Conservation (phyloP, 2,888 invertebrate species). For the Oligia strigilis region DNA sequence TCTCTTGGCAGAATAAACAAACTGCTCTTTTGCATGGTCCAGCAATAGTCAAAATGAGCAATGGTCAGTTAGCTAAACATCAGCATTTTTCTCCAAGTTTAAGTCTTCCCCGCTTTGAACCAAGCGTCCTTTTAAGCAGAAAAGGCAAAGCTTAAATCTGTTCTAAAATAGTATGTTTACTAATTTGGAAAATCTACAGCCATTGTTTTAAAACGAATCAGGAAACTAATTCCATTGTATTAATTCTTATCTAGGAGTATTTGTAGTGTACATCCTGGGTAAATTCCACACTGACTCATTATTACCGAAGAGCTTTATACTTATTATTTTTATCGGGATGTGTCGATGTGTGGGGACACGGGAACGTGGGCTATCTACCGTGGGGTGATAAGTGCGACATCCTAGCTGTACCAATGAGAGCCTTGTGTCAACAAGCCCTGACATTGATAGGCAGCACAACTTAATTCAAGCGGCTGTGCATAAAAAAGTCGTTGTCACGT, state of each 20-base stretch:
- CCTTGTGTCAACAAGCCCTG: constrained; percentile 72
- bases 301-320: constrained; percentile 39
- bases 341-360: constrained; percentile 65
- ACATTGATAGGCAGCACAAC: constrained; percentile 61
- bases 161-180: constrained; percentile 63
- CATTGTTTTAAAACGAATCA: constrained; percentile 67
- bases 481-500: not conserved
- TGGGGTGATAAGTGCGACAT: constrained; percentile 73
- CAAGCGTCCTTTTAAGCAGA: constrained; percentile 13
- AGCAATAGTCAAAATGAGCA: not conserved
- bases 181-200: constrained; percentile 67
- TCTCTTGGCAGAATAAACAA: constrained; percentile 19
- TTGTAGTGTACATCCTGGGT: constrained; percentile 63
- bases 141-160: constrained; percentile 50
- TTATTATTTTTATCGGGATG: constrained; percentile 69
- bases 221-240: constrained; percentile 65
- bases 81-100: constrained; percentile 6
- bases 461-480: constrained; percentile 6
- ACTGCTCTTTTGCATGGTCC: not conserved
- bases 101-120: constrained; percentile 11
- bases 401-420: constrained; percentile 75
- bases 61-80: constrained; percentile 1
- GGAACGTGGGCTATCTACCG: constrained; percentile 75
- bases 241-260: constrained; percentile 59
- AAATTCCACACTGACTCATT: constrained; percentile 67